A percentile compares a stretch with the other conserved stretches of the same genome.
phyloP scores from a whole-genome alignment of 2,113 vertebrate genomes.

The Athene cunicularia region DNA sequence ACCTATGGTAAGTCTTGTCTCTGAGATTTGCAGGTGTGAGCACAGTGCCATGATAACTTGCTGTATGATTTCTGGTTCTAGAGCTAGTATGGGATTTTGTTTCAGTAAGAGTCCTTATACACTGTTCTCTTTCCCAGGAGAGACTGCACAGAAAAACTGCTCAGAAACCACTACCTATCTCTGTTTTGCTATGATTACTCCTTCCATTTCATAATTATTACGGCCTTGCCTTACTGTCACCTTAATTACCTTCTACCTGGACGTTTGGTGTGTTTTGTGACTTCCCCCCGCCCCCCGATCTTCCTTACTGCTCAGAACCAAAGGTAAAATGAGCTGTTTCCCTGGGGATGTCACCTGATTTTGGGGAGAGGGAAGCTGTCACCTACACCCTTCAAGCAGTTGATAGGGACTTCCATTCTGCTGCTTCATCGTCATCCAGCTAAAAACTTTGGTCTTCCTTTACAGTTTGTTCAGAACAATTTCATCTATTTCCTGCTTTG shows the following conservation, averaged over 20 bases:
- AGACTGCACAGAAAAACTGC: not conserved
- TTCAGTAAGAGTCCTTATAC: not conserved
- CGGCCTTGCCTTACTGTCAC: not conserved
- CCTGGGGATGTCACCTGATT: not conserved
- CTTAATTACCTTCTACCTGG: not conserved
- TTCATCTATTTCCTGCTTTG: not conserved
- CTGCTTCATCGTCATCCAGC: not conserved
- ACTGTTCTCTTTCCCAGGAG: not conserved
- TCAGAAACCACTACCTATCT: not conserved
- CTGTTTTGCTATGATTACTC: not conserved
- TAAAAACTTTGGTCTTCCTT: not conserved
- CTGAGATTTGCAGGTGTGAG: not conserved
- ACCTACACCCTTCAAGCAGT: not conserved
- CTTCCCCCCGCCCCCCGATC: not conserved
- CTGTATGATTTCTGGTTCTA: not conserved
- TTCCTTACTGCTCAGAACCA: not conserved
- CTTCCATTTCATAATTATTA: not conserved
- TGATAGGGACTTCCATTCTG: rapidly evolving
- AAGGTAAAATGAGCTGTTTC: not conserved
- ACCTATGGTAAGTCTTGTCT: not conserved
- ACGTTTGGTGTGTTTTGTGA: not conserved
- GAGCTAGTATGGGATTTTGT: not conserved
- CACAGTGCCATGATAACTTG: not conserved
- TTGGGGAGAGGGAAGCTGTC: not conserved
- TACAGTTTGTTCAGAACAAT: not conserved